Percentiles rank a stretch among this genome's conserved stretches.
Evolutionary conservation across 2,113 vertebrate genomes (phyloP).

Genomic region (Pycnonotus jocosus): DNA sequence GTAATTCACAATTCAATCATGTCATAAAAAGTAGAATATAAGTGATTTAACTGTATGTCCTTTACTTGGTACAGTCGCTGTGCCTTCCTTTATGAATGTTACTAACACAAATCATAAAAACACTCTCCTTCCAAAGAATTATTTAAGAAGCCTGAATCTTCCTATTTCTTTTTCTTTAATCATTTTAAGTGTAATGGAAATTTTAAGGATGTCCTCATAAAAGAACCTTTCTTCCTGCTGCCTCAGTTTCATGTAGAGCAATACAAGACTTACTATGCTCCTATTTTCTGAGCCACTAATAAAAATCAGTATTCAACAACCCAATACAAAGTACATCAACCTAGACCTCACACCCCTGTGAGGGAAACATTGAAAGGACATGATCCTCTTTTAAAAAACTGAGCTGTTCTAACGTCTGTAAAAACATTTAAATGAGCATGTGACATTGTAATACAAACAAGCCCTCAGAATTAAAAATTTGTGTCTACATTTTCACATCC

Average conservation of each 20-base stretch:
- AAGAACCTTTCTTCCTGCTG: background rate
- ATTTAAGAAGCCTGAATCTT: background rate
- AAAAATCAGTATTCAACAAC: background rate
- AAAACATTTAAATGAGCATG: background rate
- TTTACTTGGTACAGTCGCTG: background rate
- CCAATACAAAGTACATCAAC: background rate
- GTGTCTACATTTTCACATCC: background rate
- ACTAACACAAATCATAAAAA: background rate
- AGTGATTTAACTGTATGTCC: conserved; percentile 8
- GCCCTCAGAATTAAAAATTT: background rate
- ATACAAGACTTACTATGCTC: background rate
- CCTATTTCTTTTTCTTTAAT: background rate
- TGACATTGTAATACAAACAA: background rate
- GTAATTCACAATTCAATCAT: conserved; percentile 38
- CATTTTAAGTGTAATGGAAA: background rate
- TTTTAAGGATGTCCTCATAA: background rate
- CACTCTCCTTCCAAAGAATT: background rate
- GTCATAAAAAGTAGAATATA: conserved; percentile 27
- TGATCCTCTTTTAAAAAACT: background rate
- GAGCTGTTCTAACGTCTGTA: background rate
- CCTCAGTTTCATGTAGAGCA: background rate
- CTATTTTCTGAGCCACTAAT: background rate
- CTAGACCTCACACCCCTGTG: background rate
- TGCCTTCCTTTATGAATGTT: background rate
- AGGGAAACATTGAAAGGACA: background rate